Conservation (phyloP, 1,140 invertebrate species). For the Philopotamus ludificatus region DNA sequence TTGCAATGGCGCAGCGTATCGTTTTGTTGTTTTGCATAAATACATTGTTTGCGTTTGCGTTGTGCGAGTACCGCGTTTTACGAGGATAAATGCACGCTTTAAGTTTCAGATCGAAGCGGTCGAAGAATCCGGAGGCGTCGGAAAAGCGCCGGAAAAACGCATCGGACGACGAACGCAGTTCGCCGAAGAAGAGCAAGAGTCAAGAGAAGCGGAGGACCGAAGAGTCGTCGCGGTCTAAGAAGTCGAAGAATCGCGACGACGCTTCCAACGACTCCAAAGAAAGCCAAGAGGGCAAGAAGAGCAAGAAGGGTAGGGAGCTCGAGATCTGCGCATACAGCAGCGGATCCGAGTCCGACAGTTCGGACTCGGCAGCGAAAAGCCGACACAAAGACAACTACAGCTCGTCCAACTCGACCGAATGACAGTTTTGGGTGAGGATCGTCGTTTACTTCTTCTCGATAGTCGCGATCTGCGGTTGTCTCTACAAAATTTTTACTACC, state of each 20-base stretch:
- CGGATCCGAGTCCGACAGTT: slow-evolving; percentile 18
- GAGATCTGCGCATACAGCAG: slow-evolving; percentile 34
- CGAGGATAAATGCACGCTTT: no score
- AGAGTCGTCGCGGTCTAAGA: neutral
- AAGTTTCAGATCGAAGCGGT: no score
- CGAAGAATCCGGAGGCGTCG: neutral
- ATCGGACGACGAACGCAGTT: no score
- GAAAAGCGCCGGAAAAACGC: no score
- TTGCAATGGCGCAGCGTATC: no score
- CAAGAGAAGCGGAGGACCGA: neutral
- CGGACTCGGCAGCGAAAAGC: slow-evolving; percentile 6
- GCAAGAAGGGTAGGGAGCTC: slow-evolving; percentile 19
- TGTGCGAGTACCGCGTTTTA: no score
- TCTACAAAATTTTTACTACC: slow-evolving; percentile 26
- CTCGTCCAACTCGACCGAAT: slow-evolving; percentile 29
- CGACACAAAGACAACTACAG: slow-evolving; percentile 17
- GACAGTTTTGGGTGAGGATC: slow-evolving; percentile 33
- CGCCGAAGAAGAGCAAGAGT: neutral
- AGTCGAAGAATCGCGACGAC: neutral
- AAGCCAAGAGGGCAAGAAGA: neutral
- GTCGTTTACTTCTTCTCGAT: slow-evolving; percentile 25
- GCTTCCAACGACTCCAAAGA: neutral
- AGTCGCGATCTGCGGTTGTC: slow-evolving; percentile 16
- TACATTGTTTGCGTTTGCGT: no score
- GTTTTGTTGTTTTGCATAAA: no score